Evolutionary conservation across 1,140 invertebrate genomes (phyloP).

Genomic region (Bombus superbus): DNA sequence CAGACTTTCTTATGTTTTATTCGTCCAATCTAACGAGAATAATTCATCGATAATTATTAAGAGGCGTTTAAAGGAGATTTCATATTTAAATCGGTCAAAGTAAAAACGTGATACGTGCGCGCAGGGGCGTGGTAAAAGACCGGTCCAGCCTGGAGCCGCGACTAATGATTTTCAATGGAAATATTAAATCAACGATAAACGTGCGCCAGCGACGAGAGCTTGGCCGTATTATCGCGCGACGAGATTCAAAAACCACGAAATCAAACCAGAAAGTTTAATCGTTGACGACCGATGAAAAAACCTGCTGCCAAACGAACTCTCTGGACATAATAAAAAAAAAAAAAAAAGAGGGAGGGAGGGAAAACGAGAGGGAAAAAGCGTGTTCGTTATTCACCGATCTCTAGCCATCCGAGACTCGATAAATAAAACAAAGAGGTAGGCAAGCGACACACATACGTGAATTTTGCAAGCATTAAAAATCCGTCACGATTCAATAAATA

Average conservation of each 20-base stretch:
- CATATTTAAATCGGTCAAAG: neutral
- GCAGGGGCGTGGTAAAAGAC: neutral
- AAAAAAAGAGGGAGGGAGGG: neutral
- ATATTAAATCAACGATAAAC: slow-evolving; percentile 10
- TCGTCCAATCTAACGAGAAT: neutral
- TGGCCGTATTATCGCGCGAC: neutral
- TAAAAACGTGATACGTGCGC: neutral
- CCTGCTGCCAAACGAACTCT: neutral
- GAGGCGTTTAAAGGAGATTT: neutral
- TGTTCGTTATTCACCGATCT: slow-evolving; percentile 31
- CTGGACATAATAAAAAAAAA: neutral
- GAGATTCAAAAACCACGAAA: neutral
- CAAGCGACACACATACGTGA: neutral
- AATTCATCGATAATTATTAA: neutral
- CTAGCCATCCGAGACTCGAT: slow-evolving; percentile 9
- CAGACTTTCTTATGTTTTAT: no score
- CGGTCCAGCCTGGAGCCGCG: neutral
- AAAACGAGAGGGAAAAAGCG: neutral
- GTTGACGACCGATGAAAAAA: slow-evolving; percentile 13
- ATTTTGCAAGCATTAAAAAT: slow-evolving; percentile 41
- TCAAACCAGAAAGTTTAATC: slow-evolving; percentile 18
- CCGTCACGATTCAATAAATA: slow-evolving; percentile 42
- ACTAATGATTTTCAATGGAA: slow-evolving; percentile 1
- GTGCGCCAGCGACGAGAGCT: neutral
- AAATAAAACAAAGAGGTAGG: slow-evolving; percentile 35